A percentile compares a stretch with the other conserved stretches of the same genome.
phyloP scores from a whole-genome alignment of 1,140 invertebrate species.

The Drosophila guanche region DNA sequence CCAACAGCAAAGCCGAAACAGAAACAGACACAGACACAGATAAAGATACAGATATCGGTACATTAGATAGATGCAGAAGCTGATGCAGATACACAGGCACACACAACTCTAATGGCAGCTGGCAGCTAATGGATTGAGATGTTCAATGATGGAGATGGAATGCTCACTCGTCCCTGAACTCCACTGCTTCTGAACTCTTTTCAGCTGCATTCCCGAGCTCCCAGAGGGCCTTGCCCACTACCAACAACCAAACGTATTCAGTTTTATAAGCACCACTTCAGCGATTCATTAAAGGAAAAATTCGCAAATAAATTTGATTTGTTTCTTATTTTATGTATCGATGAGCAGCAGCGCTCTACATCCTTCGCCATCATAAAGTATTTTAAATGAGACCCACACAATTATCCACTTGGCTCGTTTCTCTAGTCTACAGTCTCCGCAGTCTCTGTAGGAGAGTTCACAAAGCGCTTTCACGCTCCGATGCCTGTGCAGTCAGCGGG shows the following conservation, averaged over 20 bases:
- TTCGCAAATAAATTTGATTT: too few species aligned
- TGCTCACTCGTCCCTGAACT: constrained; percentile 25
- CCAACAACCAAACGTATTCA: too few species aligned
- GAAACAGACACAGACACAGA: not conserved
- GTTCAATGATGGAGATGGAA: not conserved
- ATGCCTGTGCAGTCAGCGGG: constrained; percentile 7
- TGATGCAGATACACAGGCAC: not conserved
- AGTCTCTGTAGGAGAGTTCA: not conserved
- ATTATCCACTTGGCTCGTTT: too few species aligned
- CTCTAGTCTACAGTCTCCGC: not conserved
- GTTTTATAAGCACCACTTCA: too few species aligned
- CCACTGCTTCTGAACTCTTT: constrained; percentile 8
- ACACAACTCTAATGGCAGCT: not conserved
- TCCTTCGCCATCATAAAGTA: too few species aligned
- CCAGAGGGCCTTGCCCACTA: not conserved
- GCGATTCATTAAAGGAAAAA: too few species aligned
- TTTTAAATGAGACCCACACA: too few species aligned
- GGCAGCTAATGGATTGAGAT: constrained; percentile 27
- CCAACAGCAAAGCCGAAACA: constrained; percentile 7
- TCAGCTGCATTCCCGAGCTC: not conserved
- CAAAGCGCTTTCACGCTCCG: not conserved
- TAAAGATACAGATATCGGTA: constrained; percentile 8
- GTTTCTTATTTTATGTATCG: too few species aligned
- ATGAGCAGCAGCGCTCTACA: too few species aligned
- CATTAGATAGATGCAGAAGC: constrained; percentile 8